Percentiles rank a stretch among this genome's conserved stretches.
Conservation (phyloP, 2,797 vertebrate genomes). For the Uromys caudimaculatus region DNA sequence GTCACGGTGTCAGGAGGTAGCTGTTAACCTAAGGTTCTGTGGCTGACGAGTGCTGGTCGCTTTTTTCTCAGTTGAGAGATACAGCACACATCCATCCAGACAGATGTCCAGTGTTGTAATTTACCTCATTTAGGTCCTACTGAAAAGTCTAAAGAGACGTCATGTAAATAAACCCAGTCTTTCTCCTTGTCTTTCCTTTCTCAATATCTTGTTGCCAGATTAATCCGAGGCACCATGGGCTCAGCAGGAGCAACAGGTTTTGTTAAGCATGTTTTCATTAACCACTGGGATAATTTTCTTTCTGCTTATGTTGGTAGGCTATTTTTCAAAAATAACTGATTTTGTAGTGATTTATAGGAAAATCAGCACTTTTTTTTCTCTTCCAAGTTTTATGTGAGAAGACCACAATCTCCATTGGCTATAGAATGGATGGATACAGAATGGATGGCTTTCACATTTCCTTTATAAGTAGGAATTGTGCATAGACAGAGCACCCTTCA, state of each 20-base stretch:
- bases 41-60: not conserved
- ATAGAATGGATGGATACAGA: not conserved
- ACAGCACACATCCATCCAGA: not conserved
- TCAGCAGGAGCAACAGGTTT: not conserved
- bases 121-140: not conserved
- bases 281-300: not conserved
- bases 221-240: not conserved
- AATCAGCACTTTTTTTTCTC: not conserved
- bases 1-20: not conserved
- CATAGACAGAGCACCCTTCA: not conserved
- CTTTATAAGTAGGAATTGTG: conserved; percentile 32
- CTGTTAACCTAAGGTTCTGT: not conserved
- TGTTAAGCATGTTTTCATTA: conserved; percentile 37
- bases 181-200: not conserved
- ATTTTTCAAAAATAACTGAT: conserved; percentile 28
- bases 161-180: not conserved
- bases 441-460: not conserved
- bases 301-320: conserved; percentile 17
- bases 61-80: not conserved
- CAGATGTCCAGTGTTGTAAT: not conserved
- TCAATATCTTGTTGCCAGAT: not conserved
- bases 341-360: conserved; percentile 53
- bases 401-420: not conserved
- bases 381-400: not conserved
- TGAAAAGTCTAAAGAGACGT: not conserved